These are phyloP conservation scores for Aethina tumida DNA, from an alignment of 1,140 invertebrate genomes.

Conservation along the genomic window DNA sequence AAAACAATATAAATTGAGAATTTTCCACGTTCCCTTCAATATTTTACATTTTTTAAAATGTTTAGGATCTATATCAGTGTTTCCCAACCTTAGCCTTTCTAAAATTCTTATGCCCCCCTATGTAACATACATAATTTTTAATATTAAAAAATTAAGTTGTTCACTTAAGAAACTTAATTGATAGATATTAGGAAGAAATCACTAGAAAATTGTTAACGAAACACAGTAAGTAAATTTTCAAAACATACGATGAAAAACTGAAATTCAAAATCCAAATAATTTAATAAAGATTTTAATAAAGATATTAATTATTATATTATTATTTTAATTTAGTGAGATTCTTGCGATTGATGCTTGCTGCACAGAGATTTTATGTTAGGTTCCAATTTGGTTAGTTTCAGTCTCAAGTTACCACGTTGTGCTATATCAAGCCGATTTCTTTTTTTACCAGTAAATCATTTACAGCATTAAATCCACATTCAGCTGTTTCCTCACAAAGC, in stretches of 20 bases:
- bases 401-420: conserved; percentile 12
- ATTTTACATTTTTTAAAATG: no score
- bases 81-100: conserved; percentile 4
- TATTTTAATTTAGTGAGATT: no score
- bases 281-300: conserved; percentile 7
- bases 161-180: conserved; percentile 22
- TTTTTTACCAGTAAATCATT: conserved; percentile 12
- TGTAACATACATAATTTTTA: conserved; percentile 14
- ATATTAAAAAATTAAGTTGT: conserved; percentile 22
- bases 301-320: conserved; percentile 17
- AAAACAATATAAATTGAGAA: no score
- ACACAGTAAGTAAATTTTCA: no score
- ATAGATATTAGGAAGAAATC: conserved; percentile 23
- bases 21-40: no score
- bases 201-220: conserved; percentile 27
- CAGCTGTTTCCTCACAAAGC: neutral
- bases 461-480: conserved; percentile 11
- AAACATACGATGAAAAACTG: conserved; percentile 23
- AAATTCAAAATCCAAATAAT: conserved; percentile 22
- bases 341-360: no score
- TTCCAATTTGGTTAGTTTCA: conserved; percentile 14
- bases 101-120: conserved; percentile 9
- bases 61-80: no score
- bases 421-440: conserved; percentile 11
- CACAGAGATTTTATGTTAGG: conserved; percentile 14